These are phyloP conservation scores for Holocentrus rufus DNA, from an alignment of 2,797 vertebrate genomes.

Conservation along the genomic window DNA sequence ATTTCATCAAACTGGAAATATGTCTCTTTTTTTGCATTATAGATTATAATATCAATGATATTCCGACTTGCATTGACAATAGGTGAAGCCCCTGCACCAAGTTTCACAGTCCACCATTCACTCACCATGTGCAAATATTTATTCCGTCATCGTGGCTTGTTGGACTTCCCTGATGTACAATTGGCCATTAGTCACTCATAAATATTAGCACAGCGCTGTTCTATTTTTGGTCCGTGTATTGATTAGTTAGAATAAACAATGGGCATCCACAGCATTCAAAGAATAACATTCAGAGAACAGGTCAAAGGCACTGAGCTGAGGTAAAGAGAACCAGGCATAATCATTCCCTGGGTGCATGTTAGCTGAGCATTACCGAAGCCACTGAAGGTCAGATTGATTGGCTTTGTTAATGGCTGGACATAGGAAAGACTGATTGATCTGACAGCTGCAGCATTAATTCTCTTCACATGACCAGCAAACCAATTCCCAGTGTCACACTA, in stretches of 20 bases:
- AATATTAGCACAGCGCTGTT: constrained; percentile 36
- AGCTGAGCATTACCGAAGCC: constrained; percentile 20
- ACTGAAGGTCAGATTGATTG: constrained; percentile 33
- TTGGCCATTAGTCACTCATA: constrained; percentile 22
- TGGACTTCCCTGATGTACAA: constrained; percentile 32
- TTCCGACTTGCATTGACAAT: too few relatives aligned
- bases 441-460: constrained; percentile 18
- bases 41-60: neutral
- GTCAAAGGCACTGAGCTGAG: constrained; percentile 36
- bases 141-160: constrained; percentile 17
- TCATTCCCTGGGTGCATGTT: constrained; percentile 3
- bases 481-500: constrained; percentile 13
- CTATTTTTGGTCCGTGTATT: constrained; percentile 67
- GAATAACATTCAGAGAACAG: constrained; percentile 46
- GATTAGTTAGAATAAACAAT: constrained; percentile 61
- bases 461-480: constrained; percentile 15
- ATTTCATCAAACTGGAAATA: constrained; percentile 22
- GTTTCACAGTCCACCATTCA: neutral
- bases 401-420: constrained; percentile 35
- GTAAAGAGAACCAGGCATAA: constrained; percentile 13
- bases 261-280: neutral
- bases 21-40: neutral
- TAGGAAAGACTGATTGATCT: constrained; percentile 49
- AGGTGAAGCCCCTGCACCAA: neutral
- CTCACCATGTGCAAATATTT: neutral